Evolutionary conservation across 2,888 invertebrate species (phyloP).

Genomic region (Hymenopus coronatus): DNA sequence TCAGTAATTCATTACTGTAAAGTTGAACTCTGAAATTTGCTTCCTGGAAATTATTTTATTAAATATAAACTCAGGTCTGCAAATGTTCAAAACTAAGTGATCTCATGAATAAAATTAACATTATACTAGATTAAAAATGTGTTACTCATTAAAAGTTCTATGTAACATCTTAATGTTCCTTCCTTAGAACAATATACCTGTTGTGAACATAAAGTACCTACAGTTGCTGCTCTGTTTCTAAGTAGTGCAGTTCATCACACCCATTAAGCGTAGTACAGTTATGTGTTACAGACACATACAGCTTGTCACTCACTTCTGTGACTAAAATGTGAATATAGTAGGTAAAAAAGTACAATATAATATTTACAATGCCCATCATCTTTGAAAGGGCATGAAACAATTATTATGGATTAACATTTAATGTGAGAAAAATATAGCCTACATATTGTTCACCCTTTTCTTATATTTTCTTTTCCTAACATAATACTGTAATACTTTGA

Average conservation of each 20-base stretch:
- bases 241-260: not conserved
- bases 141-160: too few relatives aligned
- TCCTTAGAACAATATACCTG: not conserved
- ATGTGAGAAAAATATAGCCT: conserved; percentile 17
- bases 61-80: too few relatives aligned
- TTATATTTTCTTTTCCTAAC: not conserved
- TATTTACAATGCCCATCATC: not conserved
- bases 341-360: conserved; percentile 11
- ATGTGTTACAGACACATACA: not conserved
- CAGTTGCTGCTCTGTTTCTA: not conserved
- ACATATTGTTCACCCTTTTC: not conserved
- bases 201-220: not conserved
- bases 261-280: conserved; percentile 1
- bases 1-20: too few relatives aligned
- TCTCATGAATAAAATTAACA: too few relatives aligned
- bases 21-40: too few relatives aligned
- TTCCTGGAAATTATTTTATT: too few relatives aligned
- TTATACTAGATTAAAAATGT: too few relatives aligned
- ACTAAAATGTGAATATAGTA: not conserved
- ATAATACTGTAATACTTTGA: conserved; percentile 19
- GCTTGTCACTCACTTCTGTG: not conserved
- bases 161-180: not conserved
- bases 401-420: conserved; percentile 12
- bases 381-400: conserved; percentile 1
- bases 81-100: too few relatives aligned